Percentiles rank a stretch among this genome's conserved stretches.
phyloP scores from a whole-genome alignment of 2,113 vertebrate genomes.

The Callipepla californica region DNA sequence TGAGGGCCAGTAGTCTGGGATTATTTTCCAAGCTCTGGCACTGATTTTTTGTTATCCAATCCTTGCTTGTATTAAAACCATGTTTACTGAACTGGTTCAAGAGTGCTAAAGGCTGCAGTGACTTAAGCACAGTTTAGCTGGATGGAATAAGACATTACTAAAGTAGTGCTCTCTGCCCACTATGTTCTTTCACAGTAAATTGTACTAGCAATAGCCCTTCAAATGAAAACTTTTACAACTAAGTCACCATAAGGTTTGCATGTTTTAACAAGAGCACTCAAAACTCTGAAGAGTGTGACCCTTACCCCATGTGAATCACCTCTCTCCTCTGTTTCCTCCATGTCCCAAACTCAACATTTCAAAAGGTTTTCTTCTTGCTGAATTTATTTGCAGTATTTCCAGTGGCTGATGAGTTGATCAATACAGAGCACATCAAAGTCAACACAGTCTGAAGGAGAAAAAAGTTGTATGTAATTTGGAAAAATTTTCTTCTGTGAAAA shows the following conservation, averaged over 20 bases:
- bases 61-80: neutral
- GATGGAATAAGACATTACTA: neutral
- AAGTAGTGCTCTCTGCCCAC: neutral
- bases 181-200: neutral
- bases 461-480: neutral
- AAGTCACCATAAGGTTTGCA: neutral
- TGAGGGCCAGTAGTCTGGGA: neutral
- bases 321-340: neutral
- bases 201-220: neutral
- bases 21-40: slow-evolving; percentile 17
- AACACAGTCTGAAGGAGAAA: neutral
- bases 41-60: neutral
- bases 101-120: neutral
- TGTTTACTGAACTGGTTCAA: neutral
- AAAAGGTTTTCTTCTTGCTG: neutral
- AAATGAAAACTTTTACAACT: neutral
- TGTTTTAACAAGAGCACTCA: neutral
- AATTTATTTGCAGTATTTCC: neutral
- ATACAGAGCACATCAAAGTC: neutral
- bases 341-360: neutral
- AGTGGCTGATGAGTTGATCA: neutral
- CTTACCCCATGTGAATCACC: neutral
- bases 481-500: neutral
- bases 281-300: neutral
- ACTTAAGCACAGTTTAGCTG: neutral